phyloP scores from a whole-genome alignment of 2,888 invertebrate genomes.

The Meghimatium bilineatum region DNA sequence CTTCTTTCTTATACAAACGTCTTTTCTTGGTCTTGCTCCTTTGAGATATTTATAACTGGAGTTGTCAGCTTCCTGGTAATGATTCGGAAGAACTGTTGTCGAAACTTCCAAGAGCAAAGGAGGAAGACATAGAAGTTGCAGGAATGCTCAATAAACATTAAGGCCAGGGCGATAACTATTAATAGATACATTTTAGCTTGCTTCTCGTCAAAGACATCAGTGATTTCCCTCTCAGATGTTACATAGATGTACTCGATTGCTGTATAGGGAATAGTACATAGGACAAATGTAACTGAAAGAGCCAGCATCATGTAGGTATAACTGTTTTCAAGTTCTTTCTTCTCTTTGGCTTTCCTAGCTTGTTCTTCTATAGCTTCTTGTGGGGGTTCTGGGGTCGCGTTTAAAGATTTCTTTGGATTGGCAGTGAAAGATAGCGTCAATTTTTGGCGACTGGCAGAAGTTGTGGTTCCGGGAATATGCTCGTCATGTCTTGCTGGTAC shows the following conservation, averaged over 20 bases:
- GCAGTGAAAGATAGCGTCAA: slow-evolving; percentile 14
- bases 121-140: slow-evolving; percentile 38
- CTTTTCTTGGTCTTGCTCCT: not conserved
- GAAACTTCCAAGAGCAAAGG: slow-evolving; percentile 14
- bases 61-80: not conserved
- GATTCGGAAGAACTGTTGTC: slow-evolving; percentile 19
- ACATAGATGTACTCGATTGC: slow-evolving; percentile 21
- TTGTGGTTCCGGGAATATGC: not conserved
- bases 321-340: not conserved
- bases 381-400: not conserved
- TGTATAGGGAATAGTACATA: slow-evolving; percentile 16
- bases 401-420: not conserved
- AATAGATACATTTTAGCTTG: slow-evolving; percentile 28
- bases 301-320: slow-evolving; percentile 33
- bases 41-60: not conserved
- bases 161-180: not conserved
- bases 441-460: not conserved
- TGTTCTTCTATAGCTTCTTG: slow-evolving; percentile 1
- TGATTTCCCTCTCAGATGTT: not conserved
- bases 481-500: not conserved
- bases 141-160: slow-evolving; percentile 32
- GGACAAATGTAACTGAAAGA: slow-evolving; percentile 6
- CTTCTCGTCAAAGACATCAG: slow-evolving; percentile 13
- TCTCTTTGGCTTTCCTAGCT: slow-evolving; percentile 25
- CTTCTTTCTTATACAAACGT: not conserved